Base-by-base conservation (phyloP, 2,113 vertebrate genomes). In the Heterotis niloticus region DNA sequence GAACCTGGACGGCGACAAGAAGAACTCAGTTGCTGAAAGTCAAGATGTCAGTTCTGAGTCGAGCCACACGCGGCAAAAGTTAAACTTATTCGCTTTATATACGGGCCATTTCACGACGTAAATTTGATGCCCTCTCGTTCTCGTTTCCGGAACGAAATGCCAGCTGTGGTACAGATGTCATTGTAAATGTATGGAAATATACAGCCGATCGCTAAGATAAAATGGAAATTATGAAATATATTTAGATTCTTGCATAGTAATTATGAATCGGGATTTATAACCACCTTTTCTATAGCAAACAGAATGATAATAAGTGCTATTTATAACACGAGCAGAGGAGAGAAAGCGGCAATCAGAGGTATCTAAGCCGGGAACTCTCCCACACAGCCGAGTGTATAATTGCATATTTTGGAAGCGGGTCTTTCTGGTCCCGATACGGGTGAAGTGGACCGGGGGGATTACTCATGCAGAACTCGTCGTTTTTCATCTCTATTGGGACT, bases 401-500 rank as follows among this genome's bases (percentile, higher is more conserved):
- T 83, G 78, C 83, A 78, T 81, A 76, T 79, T 64, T 80, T 79
- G 84, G 82, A 82, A 77, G 26, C 57, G 70, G 73, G 87, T 87
- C 84, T 83, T 77, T 60, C 54, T 79, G 77, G 80, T 80, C 62
- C 14, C 81, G 85, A 85, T 85, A 84, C 84, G 85, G 83, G 68
- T 82, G 83, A 88, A 79, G 77, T 51, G 85, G 83, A 82, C 73
- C 81, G 76, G 82, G 72, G 76, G 80, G 85, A 79, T 87, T 77
- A 83, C 78, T 79, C 80, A 12, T 52, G 66, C 75, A n/a, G 59
- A 34, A 57, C 70, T 79, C 82, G 76, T 82, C 72, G 29, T 67
- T 78, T 77, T 76, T 14, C 59, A 57, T 26, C 75, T 82, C 79
- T 78, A 68, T 76, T 20, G 64, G 69, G 74, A 85, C 76, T 81